Base-by-base conservation (phyloP, 2,113 vertebrate genomes). In the Melanotaenia duboulayi region DNA sequence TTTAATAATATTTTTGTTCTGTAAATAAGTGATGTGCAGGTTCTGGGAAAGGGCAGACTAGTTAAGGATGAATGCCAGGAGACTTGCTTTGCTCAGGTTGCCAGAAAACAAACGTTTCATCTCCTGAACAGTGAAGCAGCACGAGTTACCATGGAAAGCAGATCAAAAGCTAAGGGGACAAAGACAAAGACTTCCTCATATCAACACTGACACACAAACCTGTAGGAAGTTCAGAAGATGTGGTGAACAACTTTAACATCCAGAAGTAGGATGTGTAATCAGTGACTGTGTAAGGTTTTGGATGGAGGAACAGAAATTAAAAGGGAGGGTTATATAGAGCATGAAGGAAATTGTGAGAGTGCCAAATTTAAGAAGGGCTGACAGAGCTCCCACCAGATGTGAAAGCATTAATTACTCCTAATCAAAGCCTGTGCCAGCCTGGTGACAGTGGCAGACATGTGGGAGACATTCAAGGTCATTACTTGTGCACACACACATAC, bases 371-470 rank as follows among this genome's bases (percentile, higher is more conserved):
- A 67, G 65, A 81, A 61, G 63, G 71, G 78, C 80, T 46, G 70
- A 67, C 54, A 78, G 77, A 78, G 82, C 69, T 82, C 54, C 77
- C 60, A 65, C 71, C 89, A 92, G 89, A 91, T 90, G 91, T 90
- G 85, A 76, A 59, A 76, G 83, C 87, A 92, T 92, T 92, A 92
- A 92, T 93, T 92, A 90, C 81, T 83, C 65, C 83, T 86, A 80
- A 87, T 91, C 86, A 91, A 89, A 84, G 74, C 23, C 69, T 48
- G 82, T 78, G 91, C 86, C 89, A 90, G 87, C 22, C 46, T 78
- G 80, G 59, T 88, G 89, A 87, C 78, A 78, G 83, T 63, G 74
- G 78, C 83, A 74, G 74, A 55, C 78, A 74, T 39, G 68, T 63
- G 71, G 79, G 76, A 89, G 74, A 86, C 70, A 81, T 63, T 90